phyloP scores from a whole-genome alignment of 2,113 vertebrate species.

The Lasiurus borealis region DNA sequence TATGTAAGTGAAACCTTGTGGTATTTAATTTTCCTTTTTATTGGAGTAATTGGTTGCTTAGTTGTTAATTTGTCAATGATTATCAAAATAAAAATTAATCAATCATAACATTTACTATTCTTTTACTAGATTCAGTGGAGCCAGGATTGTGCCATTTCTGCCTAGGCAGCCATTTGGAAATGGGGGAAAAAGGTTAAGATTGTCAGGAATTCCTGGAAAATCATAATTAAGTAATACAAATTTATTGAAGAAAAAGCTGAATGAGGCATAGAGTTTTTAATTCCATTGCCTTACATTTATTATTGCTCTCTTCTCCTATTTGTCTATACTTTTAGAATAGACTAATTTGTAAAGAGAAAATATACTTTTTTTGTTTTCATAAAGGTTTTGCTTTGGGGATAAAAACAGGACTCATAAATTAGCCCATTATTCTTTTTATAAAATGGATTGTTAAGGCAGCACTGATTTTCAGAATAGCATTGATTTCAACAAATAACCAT shows the following conservation, averaged over 20 bases:
- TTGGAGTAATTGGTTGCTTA: not conserved
- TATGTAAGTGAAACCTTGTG: not conserved
- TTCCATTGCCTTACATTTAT: not conserved
- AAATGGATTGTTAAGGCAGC: not conserved
- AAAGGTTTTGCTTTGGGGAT: not conserved
- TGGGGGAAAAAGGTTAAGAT: not conserved
- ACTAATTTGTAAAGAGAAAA: not conserved
- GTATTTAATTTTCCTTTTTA: not conserved
- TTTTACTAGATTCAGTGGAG: not conserved
- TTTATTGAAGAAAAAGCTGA: not conserved
- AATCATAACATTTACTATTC: not conserved
- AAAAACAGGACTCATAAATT: conserved; percentile 1
- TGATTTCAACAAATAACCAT: not conserved
- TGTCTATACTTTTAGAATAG: not conserved
- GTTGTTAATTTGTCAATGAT: not conserved
- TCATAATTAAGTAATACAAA: not conserved
- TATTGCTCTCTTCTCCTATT: not conserved
- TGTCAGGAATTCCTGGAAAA: not conserved
- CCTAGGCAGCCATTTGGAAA: not conserved
- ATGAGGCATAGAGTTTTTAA: not conserved
- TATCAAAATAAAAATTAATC: not conserved
- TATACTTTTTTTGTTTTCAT: not conserved
- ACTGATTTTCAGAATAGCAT: conserved; percentile 23
- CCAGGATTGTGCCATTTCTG: not conserved
- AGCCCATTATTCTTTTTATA: not conserved